These are phyloP conservation scores for Panopea generosa DNA, from an alignment of 2,888 invertebrate species.

Conservation along the genomic window DNA sequence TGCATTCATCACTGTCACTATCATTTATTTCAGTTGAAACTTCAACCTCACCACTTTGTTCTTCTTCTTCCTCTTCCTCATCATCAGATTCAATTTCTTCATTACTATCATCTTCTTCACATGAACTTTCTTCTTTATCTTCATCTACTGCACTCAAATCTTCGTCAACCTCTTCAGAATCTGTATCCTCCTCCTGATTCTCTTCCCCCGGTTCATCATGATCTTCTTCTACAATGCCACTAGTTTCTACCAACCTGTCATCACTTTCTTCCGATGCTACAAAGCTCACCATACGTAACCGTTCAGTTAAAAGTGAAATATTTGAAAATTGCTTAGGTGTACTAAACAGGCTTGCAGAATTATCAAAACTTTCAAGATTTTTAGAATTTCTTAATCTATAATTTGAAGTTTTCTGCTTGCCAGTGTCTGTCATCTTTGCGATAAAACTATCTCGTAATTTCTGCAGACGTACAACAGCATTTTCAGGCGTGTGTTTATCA, in stretches of 20 bases:
- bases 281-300: slow-evolving; percentile 18
- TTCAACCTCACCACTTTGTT: slow-evolving; percentile 12
- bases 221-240: slow-evolving; percentile 30
- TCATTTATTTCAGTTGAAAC: slow-evolving; percentile 21
- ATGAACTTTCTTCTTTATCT: slow-evolving; percentile 20
- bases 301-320: slow-evolving; percentile 21
- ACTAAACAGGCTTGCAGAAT: slow-evolving; percentile 10
- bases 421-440: too few species aligned
- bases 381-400: too few species aligned
- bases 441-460: slow-evolving; percentile 59
- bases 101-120: slow-evolving; percentile 29
- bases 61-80: slow-evolving; percentile 28
- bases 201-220: slow-evolving; percentile 36
- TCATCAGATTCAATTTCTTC: slow-evolving; percentile 27
- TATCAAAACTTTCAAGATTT: too few species aligned
- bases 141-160: slow-evolving; percentile 26
- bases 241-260: slow-evolving; percentile 24
- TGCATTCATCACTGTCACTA: slow-evolving; percentile 12
- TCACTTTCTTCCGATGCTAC: slow-evolving; percentile 20
- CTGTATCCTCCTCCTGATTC: slow-evolving; percentile 16
- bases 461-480: slow-evolving; percentile 47
- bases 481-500: slow-evolving; percentile 1
- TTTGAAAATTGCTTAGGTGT: slow-evolving; percentile 5
- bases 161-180: slow-evolving; percentile 13
- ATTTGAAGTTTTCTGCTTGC: too few species aligned